Percentiles rank a stretch among this genome's conserved stretches.
Conservation (phyloP, 2,113 vertebrate genomes). For the Pavo muticus region DNA sequence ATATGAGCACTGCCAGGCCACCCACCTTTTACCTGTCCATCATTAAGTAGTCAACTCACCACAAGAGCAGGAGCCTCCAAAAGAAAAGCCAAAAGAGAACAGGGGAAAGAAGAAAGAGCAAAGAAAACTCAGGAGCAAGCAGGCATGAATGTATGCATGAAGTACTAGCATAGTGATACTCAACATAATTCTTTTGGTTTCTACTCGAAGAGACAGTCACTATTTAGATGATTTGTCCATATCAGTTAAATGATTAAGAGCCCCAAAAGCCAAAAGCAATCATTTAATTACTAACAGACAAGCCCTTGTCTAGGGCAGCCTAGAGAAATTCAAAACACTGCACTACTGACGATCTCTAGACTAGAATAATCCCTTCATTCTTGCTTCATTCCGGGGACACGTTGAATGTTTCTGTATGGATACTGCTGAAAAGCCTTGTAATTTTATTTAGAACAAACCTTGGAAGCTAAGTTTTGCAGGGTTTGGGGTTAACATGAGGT, state of each 20-base stretch:
- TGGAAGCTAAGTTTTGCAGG: not conserved
- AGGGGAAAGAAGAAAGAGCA: not conserved
- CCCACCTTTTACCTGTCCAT: not conserved
- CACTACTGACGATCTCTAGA: not conserved
- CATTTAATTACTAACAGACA: conserved; percentile 33
- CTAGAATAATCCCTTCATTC: not conserved
- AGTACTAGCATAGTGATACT: not conserved
- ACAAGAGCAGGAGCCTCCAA: not conserved
- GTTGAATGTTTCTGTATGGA: not conserved
- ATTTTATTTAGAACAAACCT: not conserved
- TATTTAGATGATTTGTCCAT: not conserved
- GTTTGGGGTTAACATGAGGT: not conserved
- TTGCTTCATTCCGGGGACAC: not conserved
- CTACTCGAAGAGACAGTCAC: not conserved
- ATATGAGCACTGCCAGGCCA: not conserved
- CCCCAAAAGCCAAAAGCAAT: not conserved
- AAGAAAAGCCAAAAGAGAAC: not conserved
- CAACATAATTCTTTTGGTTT: not conserved
- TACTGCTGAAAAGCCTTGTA: not conserved
- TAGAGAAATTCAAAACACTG: not conserved
- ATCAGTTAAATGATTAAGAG: not conserved
- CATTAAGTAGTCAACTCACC: not conserved
- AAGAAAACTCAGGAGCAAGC: not conserved
- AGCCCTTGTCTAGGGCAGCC: not conserved
- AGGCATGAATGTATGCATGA: not conserved